Evolutionary conservation across 2,113 vertebrate species (phyloP).

Genomic region (Pipa parva): DNA sequence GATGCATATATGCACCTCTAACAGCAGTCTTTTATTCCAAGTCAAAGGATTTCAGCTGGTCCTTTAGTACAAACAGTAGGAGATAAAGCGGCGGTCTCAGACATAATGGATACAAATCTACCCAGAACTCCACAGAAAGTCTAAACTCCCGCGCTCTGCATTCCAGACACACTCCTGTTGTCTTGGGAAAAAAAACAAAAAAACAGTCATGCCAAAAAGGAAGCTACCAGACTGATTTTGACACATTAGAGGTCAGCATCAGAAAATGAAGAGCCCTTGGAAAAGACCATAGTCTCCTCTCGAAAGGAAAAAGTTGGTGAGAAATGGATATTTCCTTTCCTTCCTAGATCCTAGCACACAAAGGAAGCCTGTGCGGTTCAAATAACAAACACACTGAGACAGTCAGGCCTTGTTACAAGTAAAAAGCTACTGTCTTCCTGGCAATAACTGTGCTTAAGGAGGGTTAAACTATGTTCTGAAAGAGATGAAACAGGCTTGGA

Average conservation of each 20-base stretch:
- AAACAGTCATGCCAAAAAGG: conserved; percentile 14
- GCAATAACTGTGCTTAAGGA: background rate
- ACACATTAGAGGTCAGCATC: background rate
- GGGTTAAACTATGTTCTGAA: background rate
- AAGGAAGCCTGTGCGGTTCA: conserved; percentile 14
- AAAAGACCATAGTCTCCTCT: conserved; percentile 5
- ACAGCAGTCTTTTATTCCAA: background rate
- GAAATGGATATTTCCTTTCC: background rate
- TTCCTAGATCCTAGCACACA: background rate
- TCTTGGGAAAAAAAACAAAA: too few relatives aligned
- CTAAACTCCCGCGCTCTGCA: background rate
- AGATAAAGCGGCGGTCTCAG: background rate
- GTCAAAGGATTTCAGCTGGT: background rate
- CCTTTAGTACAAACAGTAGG: background rate
- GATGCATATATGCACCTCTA: too few relatives aligned
- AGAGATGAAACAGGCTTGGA: too few relatives aligned
- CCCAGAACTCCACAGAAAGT: background rate
- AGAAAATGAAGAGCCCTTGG: conserved; percentile 1
- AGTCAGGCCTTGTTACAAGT: background rate
- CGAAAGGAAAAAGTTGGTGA: background rate
- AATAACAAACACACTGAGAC: conserved; percentile 5
- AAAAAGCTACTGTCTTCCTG: background rate
- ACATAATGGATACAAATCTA: background rate
- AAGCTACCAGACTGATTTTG: conserved; percentile 1
- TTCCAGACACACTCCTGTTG: conserved; percentile 5